phyloP scores from a whole-genome alignment of 2,113 vertebrate genomes.

The Pachyramphus minor region DNA sequence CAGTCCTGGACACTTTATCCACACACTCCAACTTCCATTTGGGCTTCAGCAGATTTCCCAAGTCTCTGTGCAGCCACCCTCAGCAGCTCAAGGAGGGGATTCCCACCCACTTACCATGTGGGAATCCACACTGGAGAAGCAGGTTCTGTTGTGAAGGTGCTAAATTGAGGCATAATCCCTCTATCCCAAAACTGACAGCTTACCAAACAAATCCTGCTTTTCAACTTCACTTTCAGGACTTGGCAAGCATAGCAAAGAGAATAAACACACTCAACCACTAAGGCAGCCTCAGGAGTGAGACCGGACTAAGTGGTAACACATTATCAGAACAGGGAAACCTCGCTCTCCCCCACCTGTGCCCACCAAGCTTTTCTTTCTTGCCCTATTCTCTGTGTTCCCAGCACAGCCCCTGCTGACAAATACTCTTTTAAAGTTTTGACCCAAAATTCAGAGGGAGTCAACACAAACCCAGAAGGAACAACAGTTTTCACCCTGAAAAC shows the following conservation, averaged over 20 bases:
- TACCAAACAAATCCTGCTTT: neutral
- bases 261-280: neutral
- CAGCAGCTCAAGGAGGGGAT: neutral
- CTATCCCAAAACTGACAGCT: neutral
- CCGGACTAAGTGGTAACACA: neutral
- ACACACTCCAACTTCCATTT: neutral
- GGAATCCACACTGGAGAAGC: neutral
- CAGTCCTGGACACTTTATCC: neutral
- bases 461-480: neutral
- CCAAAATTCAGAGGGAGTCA: neutral
- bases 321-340: fast-evolving
- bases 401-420: neutral
- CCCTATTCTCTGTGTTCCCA: neutral
- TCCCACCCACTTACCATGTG: neutral
- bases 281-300: neutral
- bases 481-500: neutral
- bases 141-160: neutral
- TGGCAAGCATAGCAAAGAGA: neutral
- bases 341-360: no score
- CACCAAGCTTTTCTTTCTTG: neutral
- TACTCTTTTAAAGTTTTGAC: neutral
- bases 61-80: neutral
- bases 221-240: neutral
- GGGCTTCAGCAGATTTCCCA: neutral
- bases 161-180: neutral